Evolutionary conservation across 1,140 invertebrate species (phyloP).

Genomic region (Arctopsyche grandis): DNA sequence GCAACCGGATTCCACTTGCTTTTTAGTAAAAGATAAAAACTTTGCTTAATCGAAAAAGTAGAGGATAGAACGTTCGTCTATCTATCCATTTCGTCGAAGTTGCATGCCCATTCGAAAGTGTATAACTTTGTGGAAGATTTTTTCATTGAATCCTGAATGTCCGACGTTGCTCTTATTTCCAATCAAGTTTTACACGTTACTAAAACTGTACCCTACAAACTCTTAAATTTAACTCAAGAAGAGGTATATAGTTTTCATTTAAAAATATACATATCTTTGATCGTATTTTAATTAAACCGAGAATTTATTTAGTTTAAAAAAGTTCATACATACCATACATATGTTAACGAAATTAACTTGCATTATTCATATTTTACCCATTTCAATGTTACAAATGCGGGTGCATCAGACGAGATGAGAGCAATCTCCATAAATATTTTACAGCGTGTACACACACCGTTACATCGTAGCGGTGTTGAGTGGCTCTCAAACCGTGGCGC

Average conservation of each 20-base stretch:
- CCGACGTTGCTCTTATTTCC: no score
- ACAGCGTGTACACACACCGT: neutral
- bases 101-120: neutral
- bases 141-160: no score
- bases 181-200: neutral
- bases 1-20: conserved; percentile 43
- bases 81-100: conserved; percentile 2
- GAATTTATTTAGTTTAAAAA: neutral
- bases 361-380: no score
- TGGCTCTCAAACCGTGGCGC: neutral
- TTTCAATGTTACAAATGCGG: no score
- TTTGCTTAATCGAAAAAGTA: conserved; percentile 49
- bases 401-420: no score
- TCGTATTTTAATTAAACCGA: no score
- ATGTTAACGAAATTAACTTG: no score
- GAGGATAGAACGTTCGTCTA: conserved; percentile 13
- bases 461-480: neutral
- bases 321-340: neutral
- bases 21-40: conserved; percentile 42
- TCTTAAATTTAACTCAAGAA: no score
- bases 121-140: no score
- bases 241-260: no score
- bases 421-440: conserved; percentile 45
- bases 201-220: neutral
- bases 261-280: no score